phyloP scores from a whole-genome alignment of 2,888 invertebrate genomes.

The Pandemis corylana region DNA sequence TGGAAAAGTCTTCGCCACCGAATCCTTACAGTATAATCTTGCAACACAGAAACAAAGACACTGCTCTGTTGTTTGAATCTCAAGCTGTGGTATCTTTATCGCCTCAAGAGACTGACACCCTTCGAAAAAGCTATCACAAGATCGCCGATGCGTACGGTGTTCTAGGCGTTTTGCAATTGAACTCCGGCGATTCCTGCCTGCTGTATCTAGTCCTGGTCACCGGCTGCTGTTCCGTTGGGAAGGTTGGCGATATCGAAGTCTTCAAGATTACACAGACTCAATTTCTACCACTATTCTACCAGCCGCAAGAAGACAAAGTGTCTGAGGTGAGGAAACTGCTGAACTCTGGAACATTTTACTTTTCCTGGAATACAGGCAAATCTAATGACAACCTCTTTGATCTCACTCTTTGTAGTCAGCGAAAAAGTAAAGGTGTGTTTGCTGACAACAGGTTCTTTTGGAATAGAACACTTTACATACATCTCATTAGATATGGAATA shows the following conservation, averaged over 20 bases:
- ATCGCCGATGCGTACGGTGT: slow-evolving; percentile 98
- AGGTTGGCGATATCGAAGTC: slow-evolving; percentile 97
- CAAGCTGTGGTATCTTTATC: slow-evolving; percentile 95
- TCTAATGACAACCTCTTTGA: slow-evolving; percentile 88
- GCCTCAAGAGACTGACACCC: slow-evolving; percentile 93
- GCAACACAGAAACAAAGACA: slow-evolving; percentile 94
- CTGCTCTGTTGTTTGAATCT: slow-evolving; percentile 95
- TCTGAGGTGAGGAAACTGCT: slow-evolving; percentile 92
- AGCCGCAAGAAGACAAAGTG: slow-evolving; percentile 86
- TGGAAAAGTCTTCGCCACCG: slow-evolving; percentile 94
- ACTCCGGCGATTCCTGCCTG: slow-evolving; percentile 92
- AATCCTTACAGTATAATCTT: slow-evolving; percentile 95
- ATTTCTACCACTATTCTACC: slow-evolving; percentile 94
- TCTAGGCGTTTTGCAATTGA: slow-evolving; percentile 95
- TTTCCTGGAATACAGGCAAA: slow-evolving; percentile 90
- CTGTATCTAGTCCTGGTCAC: slow-evolving; percentile 97
- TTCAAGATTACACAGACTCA: slow-evolving; percentile 97
- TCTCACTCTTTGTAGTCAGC: slow-evolving; percentile 97
- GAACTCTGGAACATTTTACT: slow-evolving; percentile 99
- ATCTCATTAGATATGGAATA: slow-evolving; percentile 95
- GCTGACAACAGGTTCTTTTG: slow-evolving; percentile 99
- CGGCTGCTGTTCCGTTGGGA: slow-evolving; percentile 98
- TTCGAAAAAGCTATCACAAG: slow-evolving; percentile 95
- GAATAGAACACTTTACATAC: slow-evolving; percentile 98
- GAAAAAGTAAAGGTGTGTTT: slow-evolving; percentile 90